Evolutionary conservation across 2,888 invertebrate genomes (phyloP), one percentile per base, ranked within the genome.

Genomic region (Hermodice carunculata): DNA sequence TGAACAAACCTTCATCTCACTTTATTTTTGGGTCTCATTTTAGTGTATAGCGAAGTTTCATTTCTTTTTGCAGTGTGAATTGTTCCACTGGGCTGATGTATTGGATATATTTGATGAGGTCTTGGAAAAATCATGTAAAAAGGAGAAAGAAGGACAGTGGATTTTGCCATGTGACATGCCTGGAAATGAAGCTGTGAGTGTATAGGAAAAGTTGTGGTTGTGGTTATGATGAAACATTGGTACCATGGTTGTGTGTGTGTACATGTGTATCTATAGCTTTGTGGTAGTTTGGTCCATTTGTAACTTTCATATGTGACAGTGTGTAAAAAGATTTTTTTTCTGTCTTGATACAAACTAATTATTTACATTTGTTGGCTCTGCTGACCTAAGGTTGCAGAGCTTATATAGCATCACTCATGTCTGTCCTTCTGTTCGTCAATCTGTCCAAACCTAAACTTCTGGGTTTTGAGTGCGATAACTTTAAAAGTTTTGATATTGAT

Each of bases 71-170:
- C 73, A 87, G 89, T 94, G 93, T 85, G 94, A 94, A 85, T 86
- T 94, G 22, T 92, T 92, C 79, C 93, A 94, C 84, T 94, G 94
- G 94, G 92, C 93, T 69, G 92, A 93, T 86, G 91, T 94, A 24
- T 86, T 94, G 61, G 93, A 94, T 86, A 89, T 91, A 46, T 85
- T 87, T 78, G 86, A 87, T 76, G 89, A 89, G 62, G 91, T 94
- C 71, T 87, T 94, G 67, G 93, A 93, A 75, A 90, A 90, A 80
- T 92, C 93, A n/a, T 91, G 92, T 52, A 87, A 89, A 64, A 88
- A 88, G 70, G 88, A 88, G 64, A 86, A 87, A 19, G 90, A 90
- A 62, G 90, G 89, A 75, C 89, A 89, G 74, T 93, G 92, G 92
- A 89, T 90, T 71, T 86, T 94, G 74, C 89, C 90, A 61, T 93